A percentile compares a stretch with the other conserved stretches of the same genome.
These are phyloP conservation scores for Elephantulus edwardii DNA, from an alignment of 2,113 vertebrate genomes.

Conservation along the genomic window DNA sequence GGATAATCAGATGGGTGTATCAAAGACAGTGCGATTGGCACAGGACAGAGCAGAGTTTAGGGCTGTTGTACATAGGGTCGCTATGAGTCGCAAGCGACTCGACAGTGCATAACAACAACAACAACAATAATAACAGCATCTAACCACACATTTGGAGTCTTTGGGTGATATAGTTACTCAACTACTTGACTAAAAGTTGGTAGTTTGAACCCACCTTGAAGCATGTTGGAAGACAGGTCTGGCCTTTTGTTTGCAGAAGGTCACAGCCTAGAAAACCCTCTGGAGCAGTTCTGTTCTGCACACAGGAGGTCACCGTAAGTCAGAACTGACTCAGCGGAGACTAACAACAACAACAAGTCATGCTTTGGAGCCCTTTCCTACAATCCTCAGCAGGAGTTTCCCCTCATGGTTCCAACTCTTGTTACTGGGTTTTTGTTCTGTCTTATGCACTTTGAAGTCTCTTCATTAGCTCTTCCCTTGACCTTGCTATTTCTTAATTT, in stretches of 20 bases:
- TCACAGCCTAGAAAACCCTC: neutral
- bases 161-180: neutral
- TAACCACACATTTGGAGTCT: neutral
- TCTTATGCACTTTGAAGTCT: neutral
- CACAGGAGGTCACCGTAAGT: neutral
- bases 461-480: neutral
- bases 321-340: neutral
- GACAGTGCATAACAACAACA: too few relatives aligned
- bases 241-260: neutral
- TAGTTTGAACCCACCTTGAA: neutral
- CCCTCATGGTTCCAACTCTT: fast-evolving
- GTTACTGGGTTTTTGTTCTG: neutral
- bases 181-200: neutral
- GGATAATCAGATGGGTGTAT: too few relatives aligned
- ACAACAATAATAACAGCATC: too few relatives aligned
- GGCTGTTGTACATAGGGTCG: too few relatives aligned
- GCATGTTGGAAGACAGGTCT: neutral
- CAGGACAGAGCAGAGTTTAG: too few relatives aligned
- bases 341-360: neutral
- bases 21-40: too few relatives aligned
- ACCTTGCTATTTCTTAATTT: neutral
- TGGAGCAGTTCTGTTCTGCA: neutral
- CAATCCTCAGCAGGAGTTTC: neutral
- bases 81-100: too few relatives aligned
- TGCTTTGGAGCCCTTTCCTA: neutral